These are phyloP conservation scores for Pseudorectes ferrugineus DNA, from an alignment of 2,113 vertebrate genomes.

Conservation along the genomic window DNA sequence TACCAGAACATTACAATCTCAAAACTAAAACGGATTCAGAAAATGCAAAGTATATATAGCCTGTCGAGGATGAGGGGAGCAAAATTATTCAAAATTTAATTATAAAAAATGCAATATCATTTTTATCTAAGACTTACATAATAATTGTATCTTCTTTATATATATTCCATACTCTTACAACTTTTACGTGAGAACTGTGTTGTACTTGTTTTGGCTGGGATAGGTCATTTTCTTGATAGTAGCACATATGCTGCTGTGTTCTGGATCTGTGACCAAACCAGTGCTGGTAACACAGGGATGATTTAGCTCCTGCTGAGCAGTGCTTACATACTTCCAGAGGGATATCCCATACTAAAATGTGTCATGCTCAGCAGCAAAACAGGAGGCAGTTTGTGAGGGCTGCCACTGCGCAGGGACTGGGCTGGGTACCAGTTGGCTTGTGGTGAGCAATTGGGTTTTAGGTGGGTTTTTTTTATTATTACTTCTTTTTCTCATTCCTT, in stretches of 20 bases:
- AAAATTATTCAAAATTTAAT: not conserved
- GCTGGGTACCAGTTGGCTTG: not conserved
- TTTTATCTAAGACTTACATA: not conserved
- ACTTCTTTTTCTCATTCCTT: not conserved
- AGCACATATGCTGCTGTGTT: not conserved
- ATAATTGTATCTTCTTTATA: not conserved
- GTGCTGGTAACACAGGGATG: too few species aligned
- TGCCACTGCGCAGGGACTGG: not conserved
- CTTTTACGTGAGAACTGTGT: not conserved
- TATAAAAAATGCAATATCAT: not conserved
- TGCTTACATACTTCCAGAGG: not conserved
- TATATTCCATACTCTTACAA: not conserved
- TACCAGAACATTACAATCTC: not conserved
- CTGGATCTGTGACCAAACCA: not conserved
- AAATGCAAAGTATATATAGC: not conserved
- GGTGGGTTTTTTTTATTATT: not conserved
- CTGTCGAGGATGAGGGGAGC: not conserved
- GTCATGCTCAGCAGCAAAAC: not conserved
- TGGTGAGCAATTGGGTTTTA: not conserved
- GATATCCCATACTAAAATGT: not conserved
- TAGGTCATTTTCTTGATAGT: accelerated
- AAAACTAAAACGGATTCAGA: not conserved
- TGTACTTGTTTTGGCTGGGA: not conserved
- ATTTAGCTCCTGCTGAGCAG: not conserved
- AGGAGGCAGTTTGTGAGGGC: not conserved